phyloP scores from a whole-genome alignment of 2,888 invertebrate genomes.

The Acrobasis consociella region DNA sequence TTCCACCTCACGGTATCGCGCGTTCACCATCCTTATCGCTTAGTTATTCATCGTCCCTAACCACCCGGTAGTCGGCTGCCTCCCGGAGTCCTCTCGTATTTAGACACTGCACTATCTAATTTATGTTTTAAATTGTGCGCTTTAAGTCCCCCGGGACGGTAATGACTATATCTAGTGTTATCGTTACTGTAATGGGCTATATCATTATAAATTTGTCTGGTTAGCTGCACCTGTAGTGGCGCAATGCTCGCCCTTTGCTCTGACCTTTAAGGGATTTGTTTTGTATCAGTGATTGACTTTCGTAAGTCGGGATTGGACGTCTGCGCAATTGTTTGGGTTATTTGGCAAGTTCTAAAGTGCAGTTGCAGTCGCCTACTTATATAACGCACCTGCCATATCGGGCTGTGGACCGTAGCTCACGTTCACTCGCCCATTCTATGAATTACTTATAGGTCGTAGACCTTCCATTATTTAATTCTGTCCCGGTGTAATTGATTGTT shows the following conservation, averaged over 20 bases:
- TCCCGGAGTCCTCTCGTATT: conserved; percentile 76
- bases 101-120: conserved; percentile 80
- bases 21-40: conserved; percentile 69
- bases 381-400: conserved; percentile 82
- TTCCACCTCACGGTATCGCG: conserved; percentile 51
- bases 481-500: conserved; percentile 48
- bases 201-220: conserved; percentile 74
- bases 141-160: conserved; percentile 62
- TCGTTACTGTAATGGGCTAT: conserved; percentile 72
- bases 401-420: conserved; percentile 72
- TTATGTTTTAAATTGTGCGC: conserved; percentile 77
- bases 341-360: conserved; percentile 40
- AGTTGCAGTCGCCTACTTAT: conserved; percentile 64
- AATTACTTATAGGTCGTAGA: conserved; percentile 81
- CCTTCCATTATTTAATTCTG: conserved; percentile 72
- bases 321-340: conserved; percentile 28
- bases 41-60: conserved; percentile 77
- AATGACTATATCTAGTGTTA: conserved; percentile 70
- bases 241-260: conserved; percentile 51
- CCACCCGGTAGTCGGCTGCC: conserved; percentile 75
- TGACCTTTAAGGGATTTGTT: conserved; percentile 50
- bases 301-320: conserved; percentile 39
- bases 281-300: conserved; percentile 44
- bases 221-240: conserved; percentile 56
- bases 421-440: conserved; percentile 78